These are phyloP conservation scores for Ptilodon capucinus DNA, from an alignment of 2,888 invertebrate genomes.

Conservation along the genomic window DNA sequence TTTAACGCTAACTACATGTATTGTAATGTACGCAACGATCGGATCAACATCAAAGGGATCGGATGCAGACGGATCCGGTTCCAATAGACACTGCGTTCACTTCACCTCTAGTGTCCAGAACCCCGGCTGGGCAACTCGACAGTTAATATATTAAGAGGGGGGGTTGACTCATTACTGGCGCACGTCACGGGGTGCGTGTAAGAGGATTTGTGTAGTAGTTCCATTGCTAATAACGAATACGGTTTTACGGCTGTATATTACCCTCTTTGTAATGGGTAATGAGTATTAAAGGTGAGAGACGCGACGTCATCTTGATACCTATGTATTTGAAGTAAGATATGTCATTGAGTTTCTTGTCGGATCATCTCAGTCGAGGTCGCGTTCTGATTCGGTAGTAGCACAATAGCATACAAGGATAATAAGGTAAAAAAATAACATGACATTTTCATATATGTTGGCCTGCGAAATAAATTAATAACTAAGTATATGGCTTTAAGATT, in stretches of 20 bases:
- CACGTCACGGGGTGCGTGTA: constrained; percentile 12
- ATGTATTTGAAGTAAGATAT: no score
- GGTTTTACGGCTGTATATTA: not conserved
- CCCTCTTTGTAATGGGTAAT: constrained; percentile 2
- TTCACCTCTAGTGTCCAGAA: constrained; percentile 1
- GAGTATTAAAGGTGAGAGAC: not conserved
- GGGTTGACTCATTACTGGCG: constrained; percentile 27
- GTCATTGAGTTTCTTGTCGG: no score
- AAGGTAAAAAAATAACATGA: no score
- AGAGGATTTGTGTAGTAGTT: constrained; percentile 16
- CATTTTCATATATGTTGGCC: no score
- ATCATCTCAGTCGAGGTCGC: no score
- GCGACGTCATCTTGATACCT: not conserved
- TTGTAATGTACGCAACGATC: not conserved
- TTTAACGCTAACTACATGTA: no score
- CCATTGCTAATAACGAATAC: not conserved
- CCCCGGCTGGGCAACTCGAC: constrained; percentile 42
- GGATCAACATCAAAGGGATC: not conserved
- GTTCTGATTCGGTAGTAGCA: no score
- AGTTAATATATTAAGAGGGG: constrained; percentile 36
- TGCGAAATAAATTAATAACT: no score
- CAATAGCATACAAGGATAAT: no score
- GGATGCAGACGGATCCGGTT: constrained; percentile 13
- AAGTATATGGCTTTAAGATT: no score
- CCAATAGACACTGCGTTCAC: not conserved